Base-by-base conservation (phyloP, 2,888 invertebrate species). In the Panopea generosa region DNA sequence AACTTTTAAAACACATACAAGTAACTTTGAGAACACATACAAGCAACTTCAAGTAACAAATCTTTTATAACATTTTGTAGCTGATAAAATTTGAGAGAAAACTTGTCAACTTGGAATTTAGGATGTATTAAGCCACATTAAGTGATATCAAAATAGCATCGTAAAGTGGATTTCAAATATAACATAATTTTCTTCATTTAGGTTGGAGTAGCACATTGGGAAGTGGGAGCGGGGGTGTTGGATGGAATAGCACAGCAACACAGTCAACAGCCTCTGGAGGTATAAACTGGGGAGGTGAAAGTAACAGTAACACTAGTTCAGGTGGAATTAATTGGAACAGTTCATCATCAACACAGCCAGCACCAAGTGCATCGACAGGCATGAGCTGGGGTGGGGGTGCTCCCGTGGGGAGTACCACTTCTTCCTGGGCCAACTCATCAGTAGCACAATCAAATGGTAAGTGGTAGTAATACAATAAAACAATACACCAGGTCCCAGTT, bases 251-350 rank as follows among this genome's bases (percentile, higher is more conserved):
- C 26, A 52, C 68, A 20, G 43, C 56, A 43, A 55, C 65, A 22
- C 33, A 79, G 7, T 67, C 76, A 9, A 61, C 78, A 2, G 14
- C 65, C 20, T 43, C 71, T 7, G 61, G 65, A 50, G 78, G 77
- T 7, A 63, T 87, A 52, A 84, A 84, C 78, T 87, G 87, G 87
- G 83, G 85, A 43, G 84, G 84, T 29, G 77, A 76, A 22, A 73
- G 82, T 62, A 73, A 63, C 57, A 72, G 65, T 63, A 79, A 45
- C 50, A 33, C 68, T 7, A 63, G 61, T 59, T 45, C 50, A 52
- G 65, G 67, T 14, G 77, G 67, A 26, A 27, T 70, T 16, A 76
- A 71, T 50, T 82, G 82, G 78, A 76, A 71, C 62, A 79, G 70
- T 50, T 59, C 72, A 16, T 50, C 75, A n/a, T 26, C 61, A 22